Percentiles rank a stretch among this genome's conserved stretches.
These are phyloP conservation scores for Chelonia mydas DNA, from an alignment of 2,797 vertebrate genomes.

Conservation along the genomic window DNA sequence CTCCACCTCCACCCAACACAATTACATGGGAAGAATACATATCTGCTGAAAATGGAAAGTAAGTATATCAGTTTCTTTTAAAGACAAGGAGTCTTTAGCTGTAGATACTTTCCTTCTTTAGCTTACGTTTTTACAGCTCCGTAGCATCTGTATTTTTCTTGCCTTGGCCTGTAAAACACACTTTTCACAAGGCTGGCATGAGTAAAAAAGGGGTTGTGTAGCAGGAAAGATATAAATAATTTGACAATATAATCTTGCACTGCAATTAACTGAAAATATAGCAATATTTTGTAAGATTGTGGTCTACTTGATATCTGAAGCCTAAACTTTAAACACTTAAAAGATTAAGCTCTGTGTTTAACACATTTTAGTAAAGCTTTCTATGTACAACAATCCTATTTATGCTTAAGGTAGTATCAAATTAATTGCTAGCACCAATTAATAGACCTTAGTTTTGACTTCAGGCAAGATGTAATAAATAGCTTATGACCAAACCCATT, in stretches of 20 bases:
- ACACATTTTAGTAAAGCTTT: neutral
- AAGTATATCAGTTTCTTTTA: constrained; percentile 56
- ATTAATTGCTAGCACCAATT: neutral
- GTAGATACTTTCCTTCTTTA: accelerated
- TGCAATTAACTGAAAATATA: neutral
- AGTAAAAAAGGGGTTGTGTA: neutral
- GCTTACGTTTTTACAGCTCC: neutral
- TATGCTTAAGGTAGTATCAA: neutral
- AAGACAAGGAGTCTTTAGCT: accelerated
- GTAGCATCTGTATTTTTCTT: accelerated
- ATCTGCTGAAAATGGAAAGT: constrained; percentile 95
- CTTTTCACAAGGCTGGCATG: neutral
- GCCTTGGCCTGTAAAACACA: neutral
- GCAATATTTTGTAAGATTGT: neutral
- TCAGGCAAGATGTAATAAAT: neutral
- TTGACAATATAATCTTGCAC: neutral
- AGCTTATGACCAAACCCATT: neutral
- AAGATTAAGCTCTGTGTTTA: neutral
- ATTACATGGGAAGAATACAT: constrained; percentile 99
- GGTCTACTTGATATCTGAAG: neutral
- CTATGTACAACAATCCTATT: neutral
- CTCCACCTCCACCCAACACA: constrained; percentile 91
- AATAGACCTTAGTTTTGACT: too few species aligned
- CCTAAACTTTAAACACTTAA: neutral
- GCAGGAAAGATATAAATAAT: neutral